Evolutionary conservation across 2,797 vertebrate genomes (phyloP), one percentile per base, ranked within the genome.

Genomic region (Typhlichthys subterraneus): DNA sequence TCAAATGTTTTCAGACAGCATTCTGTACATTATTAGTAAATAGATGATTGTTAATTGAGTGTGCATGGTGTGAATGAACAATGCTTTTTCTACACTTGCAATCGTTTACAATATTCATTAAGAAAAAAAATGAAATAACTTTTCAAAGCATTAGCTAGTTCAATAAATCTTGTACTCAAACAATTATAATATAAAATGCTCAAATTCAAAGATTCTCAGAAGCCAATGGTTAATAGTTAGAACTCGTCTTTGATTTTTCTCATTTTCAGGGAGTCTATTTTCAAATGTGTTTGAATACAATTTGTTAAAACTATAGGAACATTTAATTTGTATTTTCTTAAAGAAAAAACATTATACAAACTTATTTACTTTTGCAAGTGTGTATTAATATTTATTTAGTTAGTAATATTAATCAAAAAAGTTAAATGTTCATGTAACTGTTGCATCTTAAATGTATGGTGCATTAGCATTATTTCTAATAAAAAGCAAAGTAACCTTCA

Each of bases 11-110:
- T 81, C 76, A 82, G 87, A 88, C 76, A 85, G 78, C 73, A 85
- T 65, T 83, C 83, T 89, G 86, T 86, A 92, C 88, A 91, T 90
- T 89, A 90, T 88, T 90, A 77, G 70, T 84, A 79, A 89, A 85
- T 80, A 79, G 69, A 81, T 57, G 64, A 73, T 82, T 76, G 68
- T 77, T 62, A 61, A 69, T 74, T 64, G 13, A 15, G 55, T 73
- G 62, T 73, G 71, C 83, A 85, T 52, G 70, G 57, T 56, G 59
- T 80, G 73, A 52, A 55, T 61, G 59, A 53, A 53, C 67, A 81
- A 76, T 55, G 63, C 71, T 77, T n/a, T 80, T 81, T 86, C 72
- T 83, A 87, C 79, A 83, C 79, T 83, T 63, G 71, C 54, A 72
- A 61, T 75, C 56, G 53, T 72, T 85, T 65, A 73, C 12, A 68